Percentiles rank a stretch among this genome's conserved stretches.
phyloP scores from a whole-genome alignment of 2,888 invertebrate species.

The Halictus ligatus region DNA sequence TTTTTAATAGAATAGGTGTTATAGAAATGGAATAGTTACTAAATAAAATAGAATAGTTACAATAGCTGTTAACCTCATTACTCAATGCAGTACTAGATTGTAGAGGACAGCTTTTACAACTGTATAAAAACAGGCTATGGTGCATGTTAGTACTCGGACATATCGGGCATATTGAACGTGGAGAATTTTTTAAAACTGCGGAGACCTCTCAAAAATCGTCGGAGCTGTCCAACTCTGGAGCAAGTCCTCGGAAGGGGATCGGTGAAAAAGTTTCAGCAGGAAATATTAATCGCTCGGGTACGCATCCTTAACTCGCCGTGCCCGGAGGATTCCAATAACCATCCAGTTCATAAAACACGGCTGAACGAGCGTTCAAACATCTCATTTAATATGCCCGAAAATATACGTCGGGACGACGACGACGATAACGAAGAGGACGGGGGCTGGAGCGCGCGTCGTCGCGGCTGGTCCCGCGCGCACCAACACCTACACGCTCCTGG shows the following conservation, averaged over 20 bases:
- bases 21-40: too few relatives aligned
- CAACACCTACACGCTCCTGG: constrained; percentile 32
- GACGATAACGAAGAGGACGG: background rate
- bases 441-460: constrained; percentile 15
- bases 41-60: too few relatives aligned
- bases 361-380: constrained; percentile 17
- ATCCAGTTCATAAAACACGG: constrained; percentile 7
- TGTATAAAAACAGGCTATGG: too few relatives aligned
- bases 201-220: background rate
- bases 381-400: constrained; percentile 33
- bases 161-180: too few relatives aligned
- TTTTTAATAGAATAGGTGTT: too few relatives aligned
- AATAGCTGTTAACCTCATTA: too few relatives aligned
- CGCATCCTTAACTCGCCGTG: background rate
- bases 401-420: constrained; percentile 2
- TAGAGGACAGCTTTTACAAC: too few relatives aligned
- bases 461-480: constrained; percentile 39
- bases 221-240: background rate
- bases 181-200: background rate
- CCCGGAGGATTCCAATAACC: constrained; percentile 16
- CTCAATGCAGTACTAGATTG: too few relatives aligned
- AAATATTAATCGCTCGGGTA: background rate
- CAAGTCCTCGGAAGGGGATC: background rate
- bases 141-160: too few relatives aligned
- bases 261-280: background rate